A percentile compares a stretch with the other conserved stretches of the same genome.
Evolutionary conservation across 2,888 invertebrate genomes (phyloP).

Genomic region (Hydropsyche betteni): DNA sequence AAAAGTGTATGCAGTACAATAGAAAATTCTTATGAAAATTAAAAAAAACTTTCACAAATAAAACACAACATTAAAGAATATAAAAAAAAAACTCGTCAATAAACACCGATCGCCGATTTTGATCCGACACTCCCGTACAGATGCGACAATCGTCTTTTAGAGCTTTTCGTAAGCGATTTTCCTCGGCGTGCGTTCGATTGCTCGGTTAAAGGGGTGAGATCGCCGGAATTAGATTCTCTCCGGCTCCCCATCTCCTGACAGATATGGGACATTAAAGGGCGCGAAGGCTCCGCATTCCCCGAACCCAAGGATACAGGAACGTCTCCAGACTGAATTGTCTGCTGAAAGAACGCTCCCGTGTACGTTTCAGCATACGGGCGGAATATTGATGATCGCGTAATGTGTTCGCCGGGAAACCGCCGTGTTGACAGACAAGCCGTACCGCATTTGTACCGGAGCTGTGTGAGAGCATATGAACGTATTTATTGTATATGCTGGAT

Average conservation of each 20-base stretch:
- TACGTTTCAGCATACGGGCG: slow-evolving; percentile 20
- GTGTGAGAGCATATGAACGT: too few relatives aligned
- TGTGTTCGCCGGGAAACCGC: slow-evolving; percentile 20
- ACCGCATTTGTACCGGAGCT: too few relatives aligned
- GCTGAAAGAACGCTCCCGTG: slow-evolving; percentile 20
- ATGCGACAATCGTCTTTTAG: too few relatives aligned
- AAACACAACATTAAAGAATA: too few relatives aligned
- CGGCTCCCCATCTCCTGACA: not conserved
- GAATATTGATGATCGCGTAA: slow-evolving; percentile 30
- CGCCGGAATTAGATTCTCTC: slow-evolving; percentile 22
- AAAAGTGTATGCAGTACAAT: too few relatives aligned
- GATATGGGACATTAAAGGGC: slow-evolving; percentile 28
- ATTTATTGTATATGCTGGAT: too few relatives aligned
- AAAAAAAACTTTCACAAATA: too few relatives aligned
- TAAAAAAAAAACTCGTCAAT: too few relatives aligned
- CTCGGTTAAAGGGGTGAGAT: not conserved
- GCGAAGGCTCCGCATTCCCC: not conserved
- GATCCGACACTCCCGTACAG: too few relatives aligned
- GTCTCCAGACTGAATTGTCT: slow-evolving; percentile 16
- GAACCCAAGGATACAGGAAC: not conserved
- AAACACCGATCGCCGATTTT: too few relatives aligned
- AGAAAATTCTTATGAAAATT: too few relatives aligned
- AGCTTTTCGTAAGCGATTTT: not conserved
- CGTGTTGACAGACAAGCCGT: slow-evolving; percentile 16
- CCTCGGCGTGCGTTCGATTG: not conserved